A percentile compares a stretch with the other conserved stretches of the same genome.
These are phyloP conservation scores for Phaonia tiefii DNA, from an alignment of 2,888 invertebrate genomes.

Conservation along the genomic window DNA sequence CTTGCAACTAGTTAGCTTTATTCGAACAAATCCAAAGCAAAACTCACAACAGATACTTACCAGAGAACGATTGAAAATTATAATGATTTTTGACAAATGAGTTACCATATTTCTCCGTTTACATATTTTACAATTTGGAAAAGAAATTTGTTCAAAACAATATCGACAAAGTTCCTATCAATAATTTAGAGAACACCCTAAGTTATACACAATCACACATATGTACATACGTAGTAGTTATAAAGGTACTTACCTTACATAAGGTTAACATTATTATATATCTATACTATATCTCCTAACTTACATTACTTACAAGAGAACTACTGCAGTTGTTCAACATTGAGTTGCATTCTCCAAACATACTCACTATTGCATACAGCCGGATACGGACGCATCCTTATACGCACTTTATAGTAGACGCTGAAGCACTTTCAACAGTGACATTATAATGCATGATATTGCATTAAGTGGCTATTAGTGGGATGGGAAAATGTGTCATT, in stretches of 20 bases:
- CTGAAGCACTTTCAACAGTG: conserved; percentile 9
- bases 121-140: too few relatives aligned
- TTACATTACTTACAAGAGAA: conserved; percentile 50
- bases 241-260: neutral
- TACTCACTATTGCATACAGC: neutral
- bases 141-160: too few relatives aligned
- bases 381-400: neutral
- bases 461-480: conserved; percentile 56
- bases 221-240: neutral
- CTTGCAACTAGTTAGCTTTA: too few relatives aligned
- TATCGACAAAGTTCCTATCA: too few relatives aligned
- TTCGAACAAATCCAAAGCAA: too few relatives aligned
- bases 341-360: conserved; percentile 11
- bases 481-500: too few relatives aligned
- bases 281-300: conserved; percentile 8
- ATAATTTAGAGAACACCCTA: too few relatives aligned
- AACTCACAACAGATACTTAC: too few relatives aligned
- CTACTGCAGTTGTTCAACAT: conserved; percentile 48
- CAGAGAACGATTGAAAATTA: too few relatives aligned
- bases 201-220: too few relatives aligned
- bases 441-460: conserved; percentile 53
- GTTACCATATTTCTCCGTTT: too few relatives aligned
- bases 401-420: neutral
- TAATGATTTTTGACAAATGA: too few relatives aligned
- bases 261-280: neutral